Evolutionary conservation across 2,113 vertebrate genomes (phyloP), one percentile per base, ranked within the genome.

Genomic region (Corythornis vintsioides): DNA sequence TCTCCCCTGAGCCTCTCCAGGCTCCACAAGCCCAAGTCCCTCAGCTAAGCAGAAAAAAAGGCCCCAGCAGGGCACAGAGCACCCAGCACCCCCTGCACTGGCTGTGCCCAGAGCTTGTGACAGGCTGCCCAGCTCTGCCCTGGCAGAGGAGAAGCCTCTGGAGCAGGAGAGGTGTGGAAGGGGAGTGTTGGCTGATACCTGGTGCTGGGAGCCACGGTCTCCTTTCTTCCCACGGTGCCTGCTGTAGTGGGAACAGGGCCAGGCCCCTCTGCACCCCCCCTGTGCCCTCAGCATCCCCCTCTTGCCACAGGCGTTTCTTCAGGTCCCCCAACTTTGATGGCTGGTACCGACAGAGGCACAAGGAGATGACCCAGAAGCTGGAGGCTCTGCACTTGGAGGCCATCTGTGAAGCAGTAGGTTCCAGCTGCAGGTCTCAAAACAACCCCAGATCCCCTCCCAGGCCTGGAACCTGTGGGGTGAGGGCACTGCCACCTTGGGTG

Each of bases 251-350:
- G 75, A 42, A 9, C 1, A 9, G 26, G 61, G 53, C 25, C 74
- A 10, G 25, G 12, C 69, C 31, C 4, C 28, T 5, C 35, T 7
- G 59, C 21, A 7, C 16, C 67, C 26, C 13, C 20, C 53, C 14
- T 15, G n/a, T 13, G 26, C 66, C 56, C 31, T 48, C 86, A 11
- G 1, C 4, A 29, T 9, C 60, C 3, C 38, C 69, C 17, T 5
- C 55, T 65, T 42, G 33, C 53, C 14, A 28, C 94, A 99, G 99
- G 94, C 97, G 98, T 15, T 99, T 99, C 94, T 98, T 99, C 96
- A 98, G 97, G 93, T 99, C 99, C 35, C 98, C 98, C 6, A 99
- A 99, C 91, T 99, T 99, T 7, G 99, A 99, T 2, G 98, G 99
- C 5, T 99, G 99, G 99, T 99, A 98, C 88, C 98, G 99, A 7